Evolutionary conservation across 1,140 invertebrate genomes (phyloP).

Genomic region (Drosophila ananassae): DNA sequence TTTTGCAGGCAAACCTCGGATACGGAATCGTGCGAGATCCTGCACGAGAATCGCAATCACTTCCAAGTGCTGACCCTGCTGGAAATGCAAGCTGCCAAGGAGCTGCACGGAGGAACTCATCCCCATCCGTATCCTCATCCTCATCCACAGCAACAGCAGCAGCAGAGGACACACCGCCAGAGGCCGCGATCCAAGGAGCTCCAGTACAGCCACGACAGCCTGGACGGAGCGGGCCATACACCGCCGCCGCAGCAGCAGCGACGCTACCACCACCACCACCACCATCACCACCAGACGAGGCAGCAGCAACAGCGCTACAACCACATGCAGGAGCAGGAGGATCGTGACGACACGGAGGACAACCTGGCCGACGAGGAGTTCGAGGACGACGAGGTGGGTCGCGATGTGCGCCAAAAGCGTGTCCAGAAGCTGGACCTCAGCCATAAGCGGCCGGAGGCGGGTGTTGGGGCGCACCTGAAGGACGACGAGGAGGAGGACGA

Average conservation of each 20-base stretch:
- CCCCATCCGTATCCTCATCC: slow-evolving; percentile 13
- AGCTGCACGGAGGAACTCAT: slow-evolving; percentile 10
- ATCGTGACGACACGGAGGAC: slow-evolving; percentile 81
- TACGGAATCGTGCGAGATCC: slow-evolving; percentile 83
- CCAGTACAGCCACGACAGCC: slow-evolving; percentile 77
- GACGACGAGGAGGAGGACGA: slow-evolving; percentile 31
- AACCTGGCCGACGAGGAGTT: slow-evolving; percentile 83
- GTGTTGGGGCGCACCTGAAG: slow-evolving; percentile 1
- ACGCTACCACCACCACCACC: slow-evolving; percentile 67
- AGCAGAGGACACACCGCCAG: slow-evolving; percentile 64
- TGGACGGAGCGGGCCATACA: slow-evolving; percentile 50
- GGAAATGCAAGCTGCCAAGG: slow-evolving; percentile 57
- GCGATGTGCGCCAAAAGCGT: slow-evolving; percentile 77
- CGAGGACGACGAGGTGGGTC: slow-evolving; percentile 80
- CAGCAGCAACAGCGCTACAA: slow-evolving; percentile 63
- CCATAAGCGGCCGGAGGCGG: slow-evolving; percentile 12
- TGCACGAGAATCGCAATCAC: slow-evolving; percentile 79
- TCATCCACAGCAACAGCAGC: slow-evolving; percentile 51
- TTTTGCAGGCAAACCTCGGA: slow-evolving; percentile 82
- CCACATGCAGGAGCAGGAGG: slow-evolving; percentile 68
- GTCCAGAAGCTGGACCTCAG: slow-evolving; percentile 26
- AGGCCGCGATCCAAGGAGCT: slow-evolving; percentile 77
- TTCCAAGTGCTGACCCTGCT: slow-evolving; percentile 66
- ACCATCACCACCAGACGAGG: slow-evolving; percentile 47
- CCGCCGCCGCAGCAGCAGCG: slow-evolving; percentile 33